Conservation (phyloP, 2,113 vertebrate species). For the Ctenodactylus gundi region DNA sequence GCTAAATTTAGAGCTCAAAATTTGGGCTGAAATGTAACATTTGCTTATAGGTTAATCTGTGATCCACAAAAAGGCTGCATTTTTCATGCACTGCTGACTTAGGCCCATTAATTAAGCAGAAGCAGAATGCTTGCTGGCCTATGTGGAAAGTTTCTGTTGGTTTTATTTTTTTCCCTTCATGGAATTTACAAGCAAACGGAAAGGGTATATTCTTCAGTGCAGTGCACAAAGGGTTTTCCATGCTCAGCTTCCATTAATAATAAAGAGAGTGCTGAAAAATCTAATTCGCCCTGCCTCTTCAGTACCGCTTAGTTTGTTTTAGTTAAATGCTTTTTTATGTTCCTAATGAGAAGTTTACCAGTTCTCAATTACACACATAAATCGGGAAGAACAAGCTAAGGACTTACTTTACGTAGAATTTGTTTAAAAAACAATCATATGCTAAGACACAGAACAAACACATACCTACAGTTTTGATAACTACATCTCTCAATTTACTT, state of each 20-base stretch:
- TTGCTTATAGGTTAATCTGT: conserved; percentile 56
- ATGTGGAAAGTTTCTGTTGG: not conserved
- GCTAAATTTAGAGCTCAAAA: not conserved
- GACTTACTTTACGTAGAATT: not conserved
- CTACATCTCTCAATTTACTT: conserved; percentile 36
- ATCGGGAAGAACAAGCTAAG: conserved; percentile 37
- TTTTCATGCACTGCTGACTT: conserved; percentile 50
- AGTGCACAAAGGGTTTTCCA: not conserved
- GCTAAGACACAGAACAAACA: conserved; percentile 8
- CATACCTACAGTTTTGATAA: conserved; percentile 26
- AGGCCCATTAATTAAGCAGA: conserved; percentile 28
- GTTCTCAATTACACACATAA: conserved; percentile 73
- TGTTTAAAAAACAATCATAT: not conserved
- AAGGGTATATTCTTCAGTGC: conserved; percentile 37
- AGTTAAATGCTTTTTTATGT: not conserved
- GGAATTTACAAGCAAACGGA: conserved; percentile 60
- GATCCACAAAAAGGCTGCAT: conserved; percentile 26
- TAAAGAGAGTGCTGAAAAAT: conserved; percentile 6
- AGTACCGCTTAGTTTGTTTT: conserved; percentile 20
- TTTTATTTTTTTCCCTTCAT: not conserved
- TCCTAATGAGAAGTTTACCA: conserved; percentile 75
- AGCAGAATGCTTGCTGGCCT: conserved; percentile 44
- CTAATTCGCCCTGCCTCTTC: not conserved
- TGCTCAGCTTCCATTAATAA: conserved; percentile 47
- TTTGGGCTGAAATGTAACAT: conserved; percentile 33